Percentiles rank a stretch among this genome's conserved stretches.
Conservation (phyloP, 2,113 vertebrate species). For the Uria aalge region DNA sequence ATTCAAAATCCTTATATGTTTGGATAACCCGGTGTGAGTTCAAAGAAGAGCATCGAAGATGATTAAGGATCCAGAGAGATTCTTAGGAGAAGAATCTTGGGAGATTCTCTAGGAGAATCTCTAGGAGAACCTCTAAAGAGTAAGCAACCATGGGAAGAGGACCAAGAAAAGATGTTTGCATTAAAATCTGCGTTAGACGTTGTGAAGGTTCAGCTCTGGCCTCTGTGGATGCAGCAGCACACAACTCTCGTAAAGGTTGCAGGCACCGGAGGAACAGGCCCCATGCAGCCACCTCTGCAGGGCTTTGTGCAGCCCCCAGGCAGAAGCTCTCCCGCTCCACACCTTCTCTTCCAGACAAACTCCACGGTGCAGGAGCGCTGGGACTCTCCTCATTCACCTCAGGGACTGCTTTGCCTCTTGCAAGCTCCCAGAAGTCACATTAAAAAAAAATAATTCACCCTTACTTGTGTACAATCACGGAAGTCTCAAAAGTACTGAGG, state of each 20-base stretch:
- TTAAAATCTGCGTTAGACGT: neutral
- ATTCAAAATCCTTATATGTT: neutral
- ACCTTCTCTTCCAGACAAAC: neutral
- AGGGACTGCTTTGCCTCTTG: neutral
- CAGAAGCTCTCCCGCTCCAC: neutral
- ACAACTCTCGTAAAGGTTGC: rapidly evolving
- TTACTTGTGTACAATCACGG: neutral
- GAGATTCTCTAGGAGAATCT: no score
- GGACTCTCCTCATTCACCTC: neutral
- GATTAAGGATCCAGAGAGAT: neutral
- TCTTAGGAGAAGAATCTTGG: no score
- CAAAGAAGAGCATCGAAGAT: neutral
- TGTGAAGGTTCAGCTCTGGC: neutral
- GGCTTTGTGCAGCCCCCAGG: neutral
- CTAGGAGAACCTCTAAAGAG: neutral
- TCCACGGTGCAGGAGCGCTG: neutral
- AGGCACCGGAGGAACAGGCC: neutral
- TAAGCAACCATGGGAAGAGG: neutral
- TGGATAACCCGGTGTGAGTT: neutral
- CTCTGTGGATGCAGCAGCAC: neutral
- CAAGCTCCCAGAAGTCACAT: neutral
- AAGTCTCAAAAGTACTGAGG: neutral
- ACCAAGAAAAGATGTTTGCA: neutral
- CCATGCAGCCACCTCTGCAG: neutral
- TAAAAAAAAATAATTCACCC: neutral